Conservation (phyloP, 1,140 invertebrate genomes). For the Cotesia glomerata region DNA sequence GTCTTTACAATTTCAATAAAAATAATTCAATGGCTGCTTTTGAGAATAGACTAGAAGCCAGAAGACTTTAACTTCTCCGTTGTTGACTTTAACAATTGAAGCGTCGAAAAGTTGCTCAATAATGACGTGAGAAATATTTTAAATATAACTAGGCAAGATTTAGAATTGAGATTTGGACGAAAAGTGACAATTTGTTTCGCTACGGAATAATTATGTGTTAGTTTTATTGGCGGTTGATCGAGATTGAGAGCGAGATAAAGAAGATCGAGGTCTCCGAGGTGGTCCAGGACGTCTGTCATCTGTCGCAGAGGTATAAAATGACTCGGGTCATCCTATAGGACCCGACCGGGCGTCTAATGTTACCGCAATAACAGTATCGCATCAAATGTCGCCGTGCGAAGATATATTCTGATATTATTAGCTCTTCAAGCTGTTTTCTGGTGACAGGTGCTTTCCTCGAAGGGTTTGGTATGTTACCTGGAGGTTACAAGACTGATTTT, state of each 20-base stretch:
- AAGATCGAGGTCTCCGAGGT: slow-evolving; percentile 36
- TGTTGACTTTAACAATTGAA: background rate
- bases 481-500: no score
- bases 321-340: slow-evolving; percentile 46
- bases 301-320: slow-evolving; percentile 42
- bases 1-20: no score
- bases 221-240: no score
- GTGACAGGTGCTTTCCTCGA: no score
- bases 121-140: background rate
- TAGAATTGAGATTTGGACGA: background rate
- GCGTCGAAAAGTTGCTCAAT: background rate
- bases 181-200: no score
- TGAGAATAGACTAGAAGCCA: no score
- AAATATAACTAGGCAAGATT: background rate
- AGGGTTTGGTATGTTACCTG: no score
- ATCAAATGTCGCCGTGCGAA: slow-evolving; percentile 1
- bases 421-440: no score
- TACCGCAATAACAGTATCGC: background rate
- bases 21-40: no score
- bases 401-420: background rate
- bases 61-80: no score
- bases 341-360: slow-evolving; percentile 18
- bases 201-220: no score
- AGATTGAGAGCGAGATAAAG: background rate
- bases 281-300: slow-evolving; percentile 51